phyloP scores from a whole-genome alignment of 2,797 vertebrate genomes.

The Labroides dimidiatus region DNA sequence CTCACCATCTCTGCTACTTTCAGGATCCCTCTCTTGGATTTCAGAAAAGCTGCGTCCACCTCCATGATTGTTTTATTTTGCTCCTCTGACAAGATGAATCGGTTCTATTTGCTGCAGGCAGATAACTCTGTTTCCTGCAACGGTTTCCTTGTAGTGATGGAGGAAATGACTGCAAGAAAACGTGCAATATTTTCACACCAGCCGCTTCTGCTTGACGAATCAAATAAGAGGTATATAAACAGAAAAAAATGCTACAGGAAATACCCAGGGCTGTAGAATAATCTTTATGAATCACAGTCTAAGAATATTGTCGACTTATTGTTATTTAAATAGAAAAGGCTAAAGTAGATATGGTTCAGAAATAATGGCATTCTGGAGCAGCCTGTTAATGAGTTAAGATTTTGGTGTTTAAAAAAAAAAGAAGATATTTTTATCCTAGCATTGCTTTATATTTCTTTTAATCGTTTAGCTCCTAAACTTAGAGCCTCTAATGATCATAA shows the following conservation, averaged over 20 bases:
- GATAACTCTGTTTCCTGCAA: constrained; percentile 64
- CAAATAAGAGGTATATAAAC: not conserved
- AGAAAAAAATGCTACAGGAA: not conserved
- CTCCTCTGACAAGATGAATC: constrained; percentile 31
- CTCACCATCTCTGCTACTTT: constrained; percentile 81
- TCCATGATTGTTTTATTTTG: constrained; percentile 35
- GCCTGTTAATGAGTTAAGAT: no score
- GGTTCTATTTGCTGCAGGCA: constrained; percentile 11
- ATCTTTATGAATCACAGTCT: not conserved
- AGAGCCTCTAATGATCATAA: no score
- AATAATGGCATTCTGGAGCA: no score
- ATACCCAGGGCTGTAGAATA: not conserved
- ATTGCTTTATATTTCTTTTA: no score
- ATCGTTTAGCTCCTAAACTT: no score
- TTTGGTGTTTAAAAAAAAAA: no score
- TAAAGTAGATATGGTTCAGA: no score
- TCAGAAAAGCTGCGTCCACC: constrained; percentile 70
- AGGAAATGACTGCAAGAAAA: constrained; percentile 64
- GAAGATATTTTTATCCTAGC: no score
- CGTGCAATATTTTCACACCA: constrained; percentile 7
- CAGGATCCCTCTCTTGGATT: constrained; percentile 73
- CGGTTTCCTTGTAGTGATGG: constrained; percentile 42
- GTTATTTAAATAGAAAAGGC: no score
- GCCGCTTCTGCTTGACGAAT: not conserved
- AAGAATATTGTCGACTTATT: not conserved